Base-by-base conservation (phyloP, 2,113 vertebrate genomes). In the Clarias macrocephalus region DNA sequence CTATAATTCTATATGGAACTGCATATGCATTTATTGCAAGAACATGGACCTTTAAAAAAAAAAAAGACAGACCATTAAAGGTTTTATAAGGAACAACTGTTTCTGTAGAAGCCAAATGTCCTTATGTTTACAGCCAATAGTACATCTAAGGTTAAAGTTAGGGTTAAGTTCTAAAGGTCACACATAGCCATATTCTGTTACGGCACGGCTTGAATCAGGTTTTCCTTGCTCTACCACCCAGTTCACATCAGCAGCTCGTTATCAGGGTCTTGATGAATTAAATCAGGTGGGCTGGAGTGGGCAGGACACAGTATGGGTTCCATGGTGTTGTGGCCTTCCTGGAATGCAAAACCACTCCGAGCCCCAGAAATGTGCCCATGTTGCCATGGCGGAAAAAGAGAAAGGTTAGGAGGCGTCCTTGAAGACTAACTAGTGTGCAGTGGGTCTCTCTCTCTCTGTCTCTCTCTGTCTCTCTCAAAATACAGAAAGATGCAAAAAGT, bases 181-280 rank as follows among this genome's bases (percentile, higher is more conserved):
- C 42, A 54, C 52, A 56, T 7, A 56, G 76, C 52, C 25, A 30
- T 79, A 79, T 79, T 56, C 48, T 48, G 60, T 83, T 83, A 65
- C 62, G 16, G 42, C 19, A 54, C 1, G 6, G 19, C 62, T 63
- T 82, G 33, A 42, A 63, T 82, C 37, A 83, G 60, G n/a, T 57
- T 79, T 79, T 79, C 76, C 76, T 56, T 56, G 48, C 48, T 79
- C 15, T 57, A 79, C 56, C 76, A 79, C 52, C 25, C 54, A 79
- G 33, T 52, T 52, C 42, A 83, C 6, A 62, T 83, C 63, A 83
- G 42, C 81, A 83, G 81, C 81, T 66, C 25, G 25, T 82, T 82
- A 82, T 83, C 37, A 68, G 18, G 63, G 16, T n/a, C 42, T 63
- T 83, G 81, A 83, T 83, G 12, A 63, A 83, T 83, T 65, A 83